These are phyloP conservation scores for Watsonalla cultraria DNA, from an alignment of 2,888 invertebrate genomes.

Conservation along the genomic window DNA sequence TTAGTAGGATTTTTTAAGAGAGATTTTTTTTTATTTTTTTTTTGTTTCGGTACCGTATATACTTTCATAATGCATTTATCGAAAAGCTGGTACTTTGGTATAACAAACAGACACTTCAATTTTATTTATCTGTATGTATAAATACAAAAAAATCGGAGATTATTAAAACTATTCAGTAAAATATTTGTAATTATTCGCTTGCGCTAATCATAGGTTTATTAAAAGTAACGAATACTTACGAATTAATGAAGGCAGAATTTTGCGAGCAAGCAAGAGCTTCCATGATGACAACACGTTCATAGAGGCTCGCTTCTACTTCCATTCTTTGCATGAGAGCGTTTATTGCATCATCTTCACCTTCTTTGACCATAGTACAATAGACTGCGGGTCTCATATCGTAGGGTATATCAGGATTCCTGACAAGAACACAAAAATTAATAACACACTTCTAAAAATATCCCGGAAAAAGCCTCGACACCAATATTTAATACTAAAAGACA, in stretches of 20 bases:
- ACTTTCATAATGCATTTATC: too few species aligned
- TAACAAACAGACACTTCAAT: too few species aligned
- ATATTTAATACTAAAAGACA: too few species aligned
- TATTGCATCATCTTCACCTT: constrained; percentile 84
- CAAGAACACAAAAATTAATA: not conserved
- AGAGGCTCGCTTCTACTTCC: constrained; percentile 81
- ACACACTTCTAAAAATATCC: too few species aligned
- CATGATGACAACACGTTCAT: constrained; percentile 85
- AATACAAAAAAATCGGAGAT: not conserved
- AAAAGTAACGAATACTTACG: constrained; percentile 49
- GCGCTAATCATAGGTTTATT: not conserved
- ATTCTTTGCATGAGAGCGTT: constrained; percentile 83
- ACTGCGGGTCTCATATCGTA: constrained; percentile 80
- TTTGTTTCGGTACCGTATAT: too few species aligned
- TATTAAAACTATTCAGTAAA: not conserved
- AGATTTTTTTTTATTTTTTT: too few species aligned
- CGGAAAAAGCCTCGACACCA: too few species aligned
- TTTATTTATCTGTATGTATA: too few species aligned
- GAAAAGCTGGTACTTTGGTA: too few species aligned
- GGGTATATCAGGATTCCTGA: constrained; percentile 62
- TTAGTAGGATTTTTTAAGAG: too few species aligned
- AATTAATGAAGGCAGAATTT: constrained; percentile 72
- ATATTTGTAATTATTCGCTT: too few species aligned
- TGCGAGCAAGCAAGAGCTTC: constrained; percentile 84
- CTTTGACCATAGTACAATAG: constrained; percentile 86